Conservation (phyloP, 2,113 vertebrate genomes). For the Leiothrix lutea region DNA sequence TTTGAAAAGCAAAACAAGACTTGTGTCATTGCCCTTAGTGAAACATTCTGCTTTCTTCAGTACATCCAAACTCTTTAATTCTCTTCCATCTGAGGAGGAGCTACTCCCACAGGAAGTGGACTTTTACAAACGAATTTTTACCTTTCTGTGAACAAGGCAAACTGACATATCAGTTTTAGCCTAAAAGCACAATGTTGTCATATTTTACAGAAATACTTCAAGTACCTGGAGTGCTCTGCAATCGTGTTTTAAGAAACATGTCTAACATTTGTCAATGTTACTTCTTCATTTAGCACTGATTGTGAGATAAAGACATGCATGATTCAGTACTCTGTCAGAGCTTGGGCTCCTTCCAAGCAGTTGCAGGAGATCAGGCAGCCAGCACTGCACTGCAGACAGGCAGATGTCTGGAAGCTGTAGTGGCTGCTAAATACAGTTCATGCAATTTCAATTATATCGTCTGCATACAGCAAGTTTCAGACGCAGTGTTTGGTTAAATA, state of each 20-base stretch:
- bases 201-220: neutral
- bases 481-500: neutral
- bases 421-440: constrained; percentile 22
- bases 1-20: neutral
- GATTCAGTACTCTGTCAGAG: constrained; percentile 24
- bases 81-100: neutral
- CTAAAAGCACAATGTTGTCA: neutral
- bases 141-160: neutral
- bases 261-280: constrained; percentile 29
- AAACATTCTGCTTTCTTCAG: neutral
- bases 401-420: constrained; percentile 31
- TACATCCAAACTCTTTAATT: neutral
- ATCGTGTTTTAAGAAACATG: neutral
- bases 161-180: neutral
- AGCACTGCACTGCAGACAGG: constrained; percentile 37
- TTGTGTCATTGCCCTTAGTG: neutral
- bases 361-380: neutral
- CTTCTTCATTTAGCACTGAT: neutral
- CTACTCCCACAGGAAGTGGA: neutral
- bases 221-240: neutral
- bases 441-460: neutral
- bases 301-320: neutral
- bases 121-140: neutral
- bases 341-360: constrained; percentile 37
- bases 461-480: constrained; percentile 4